phyloP scores from a whole-genome alignment of 1,140 invertebrate species.

The Melanaphis sacchari region DNA sequence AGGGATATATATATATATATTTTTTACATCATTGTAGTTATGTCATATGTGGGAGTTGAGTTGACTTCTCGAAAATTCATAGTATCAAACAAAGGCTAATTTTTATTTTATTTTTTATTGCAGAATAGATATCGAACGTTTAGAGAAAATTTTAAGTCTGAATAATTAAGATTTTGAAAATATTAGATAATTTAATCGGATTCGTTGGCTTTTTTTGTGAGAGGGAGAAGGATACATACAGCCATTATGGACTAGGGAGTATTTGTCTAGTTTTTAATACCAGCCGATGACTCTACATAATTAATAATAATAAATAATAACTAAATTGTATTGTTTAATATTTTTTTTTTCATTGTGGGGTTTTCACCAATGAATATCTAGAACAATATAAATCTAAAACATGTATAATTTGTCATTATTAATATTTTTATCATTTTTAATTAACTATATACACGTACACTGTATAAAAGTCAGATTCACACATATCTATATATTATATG shows the following conservation, averaged over 20 bases:
- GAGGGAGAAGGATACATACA: too few relatives aligned
- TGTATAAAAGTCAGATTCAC: too few relatives aligned
- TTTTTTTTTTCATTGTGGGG: not conserved
- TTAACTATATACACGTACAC: too few relatives aligned
- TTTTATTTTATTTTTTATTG: not conserved
- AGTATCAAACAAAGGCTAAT: not conserved
- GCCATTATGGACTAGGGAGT: not conserved
- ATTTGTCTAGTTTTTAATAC: not conserved
- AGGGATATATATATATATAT: not conserved
- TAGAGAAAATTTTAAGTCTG: not conserved
- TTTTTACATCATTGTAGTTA: not conserved
- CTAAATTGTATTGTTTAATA: not conserved
- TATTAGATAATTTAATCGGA: not conserved
- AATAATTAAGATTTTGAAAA: not conserved
- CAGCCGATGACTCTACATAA: too few relatives aligned
- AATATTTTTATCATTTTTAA: too few relatives aligned
- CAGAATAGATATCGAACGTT: not conserved
- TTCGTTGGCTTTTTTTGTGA: too few relatives aligned
- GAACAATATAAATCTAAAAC: too few relatives aligned
- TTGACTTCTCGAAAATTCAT: not conserved
- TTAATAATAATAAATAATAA: not conserved
- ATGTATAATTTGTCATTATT: too few relatives aligned
- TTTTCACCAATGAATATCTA: too few relatives aligned
- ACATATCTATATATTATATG: too few relatives aligned
- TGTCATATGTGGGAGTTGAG: not conserved